phyloP scores from a whole-genome alignment of 2,113 vertebrate genomes.

The Passerina amoena region DNA sequence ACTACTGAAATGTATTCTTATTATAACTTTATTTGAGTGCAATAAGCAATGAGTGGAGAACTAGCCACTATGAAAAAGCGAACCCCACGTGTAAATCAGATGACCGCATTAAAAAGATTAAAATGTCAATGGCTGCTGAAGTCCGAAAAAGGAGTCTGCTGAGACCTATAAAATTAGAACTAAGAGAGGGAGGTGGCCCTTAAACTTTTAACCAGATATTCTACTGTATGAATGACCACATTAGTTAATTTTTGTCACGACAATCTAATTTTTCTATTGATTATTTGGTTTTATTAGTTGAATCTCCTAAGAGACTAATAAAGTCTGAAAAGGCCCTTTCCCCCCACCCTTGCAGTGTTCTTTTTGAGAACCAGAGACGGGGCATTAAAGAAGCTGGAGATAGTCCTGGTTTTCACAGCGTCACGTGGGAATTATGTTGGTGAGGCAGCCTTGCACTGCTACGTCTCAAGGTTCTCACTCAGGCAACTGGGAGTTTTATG shows the following conservation, averaged over 20 bases:
- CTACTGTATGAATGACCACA: slow-evolving; percentile 69
- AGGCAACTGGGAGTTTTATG: slow-evolving; percentile 36
- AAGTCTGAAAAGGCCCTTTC: slow-evolving; percentile 31
- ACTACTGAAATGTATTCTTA: slow-evolving; percentile 67
- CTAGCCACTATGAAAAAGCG: slow-evolving; percentile 26
- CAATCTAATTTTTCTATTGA: slow-evolving; percentile 76
- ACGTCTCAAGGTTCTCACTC: not conserved
- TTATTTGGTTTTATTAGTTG: slow-evolving; percentile 73
- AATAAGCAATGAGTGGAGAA: slow-evolving; percentile 62
- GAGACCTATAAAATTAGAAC: slow-evolving; percentile 78
- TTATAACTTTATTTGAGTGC: slow-evolving; percentile 74
- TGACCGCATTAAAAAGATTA: slow-evolving; percentile 80
- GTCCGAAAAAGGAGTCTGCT: slow-evolving; percentile 72
- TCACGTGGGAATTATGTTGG: not conserved
- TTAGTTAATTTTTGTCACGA: slow-evolving; percentile 72
- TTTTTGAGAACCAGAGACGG: slow-evolving; percentile 24
- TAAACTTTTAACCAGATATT: slow-evolving; percentile 76
- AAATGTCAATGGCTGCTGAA: slow-evolving; percentile 79
- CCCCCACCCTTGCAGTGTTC: not conserved
- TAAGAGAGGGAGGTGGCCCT: slow-evolving; percentile 68
- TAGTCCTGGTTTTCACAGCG: slow-evolving; percentile 33
- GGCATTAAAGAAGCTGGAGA: not conserved
- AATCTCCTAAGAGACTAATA: slow-evolving; percentile 66
- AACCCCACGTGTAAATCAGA: slow-evolving; percentile 73
- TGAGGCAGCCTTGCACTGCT: slow-evolving; percentile 9